Base-by-base conservation (phyloP, 2,797 vertebrate species). In the Prunella strophiata region DNA sequence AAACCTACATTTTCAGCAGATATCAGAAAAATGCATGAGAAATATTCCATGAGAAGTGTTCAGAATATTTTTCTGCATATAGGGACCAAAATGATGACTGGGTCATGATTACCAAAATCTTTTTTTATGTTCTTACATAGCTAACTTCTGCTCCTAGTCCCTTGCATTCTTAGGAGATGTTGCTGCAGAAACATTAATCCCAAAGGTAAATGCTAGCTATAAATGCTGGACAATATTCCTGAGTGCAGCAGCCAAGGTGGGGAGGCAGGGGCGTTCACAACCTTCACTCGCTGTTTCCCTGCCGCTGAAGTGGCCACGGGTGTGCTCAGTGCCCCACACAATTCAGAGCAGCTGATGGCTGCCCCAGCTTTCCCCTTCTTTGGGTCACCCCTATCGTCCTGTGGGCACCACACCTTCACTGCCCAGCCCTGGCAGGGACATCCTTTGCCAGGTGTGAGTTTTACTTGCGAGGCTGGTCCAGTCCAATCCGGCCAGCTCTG, bases 381-480 rank as follows among this genome's bases (percentile, higher is more conserved):
- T 21, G n/a, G 12, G 11, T n/a, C 50, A 54, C 8, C 58, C 51
- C 57, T 5, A 1, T 12, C 13, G 3, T 81, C 25, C 38, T 1
- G 2, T 3, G 8, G 58, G 16, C n/a, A 30, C 10, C 7, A 1
- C 16, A 90, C 18, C 57, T 27, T 54, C 8, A 1, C 16, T 1
- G 1, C 0, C 1, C 3, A 8, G 30, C 25, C 36, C 42, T 0
- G 2, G 20, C 57, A 89, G 86, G 67, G 83, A 21, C 55, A 34
- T 16, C 43, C 42, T 25, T 0, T 1, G 34, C 43, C 10, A 10
- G 36, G 36, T 36, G 36, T 36, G 36, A 34, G 34, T 34, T 34
- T 34, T 34, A 34, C 34, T 34, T 34, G 34, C 34, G 34, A 34
- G 34, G 34, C 34, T 34, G 34, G 34, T 34, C 34, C 34, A 34